These are phyloP conservation scores for Ariolimax columbianus DNA, from an alignment of 2,888 invertebrate genomes.

Conservation along the genomic window DNA sequence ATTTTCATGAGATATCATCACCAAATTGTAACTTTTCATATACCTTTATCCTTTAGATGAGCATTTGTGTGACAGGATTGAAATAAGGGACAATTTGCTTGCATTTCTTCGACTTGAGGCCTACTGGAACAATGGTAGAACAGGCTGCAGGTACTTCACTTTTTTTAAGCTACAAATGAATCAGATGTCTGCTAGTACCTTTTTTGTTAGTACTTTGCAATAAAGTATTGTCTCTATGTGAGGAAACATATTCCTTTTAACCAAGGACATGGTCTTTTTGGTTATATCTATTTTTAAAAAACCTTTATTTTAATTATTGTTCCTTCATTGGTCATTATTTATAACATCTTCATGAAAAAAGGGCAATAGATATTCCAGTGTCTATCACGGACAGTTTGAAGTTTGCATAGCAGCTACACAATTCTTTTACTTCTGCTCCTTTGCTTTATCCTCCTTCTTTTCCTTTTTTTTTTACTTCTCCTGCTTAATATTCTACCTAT, in stretches of 20 bases:
- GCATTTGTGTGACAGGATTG: not conserved
- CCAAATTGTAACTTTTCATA: not conserved
- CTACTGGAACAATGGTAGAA: not conserved
- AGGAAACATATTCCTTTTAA: no score
- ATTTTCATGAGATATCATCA: not conserved
- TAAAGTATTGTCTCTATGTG: no score
- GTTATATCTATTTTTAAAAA: no score
- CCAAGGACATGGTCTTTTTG: no score
- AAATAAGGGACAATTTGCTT: constrained; percentile 15
- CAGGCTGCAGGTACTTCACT: constrained; percentile 10
- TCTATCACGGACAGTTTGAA: no score
- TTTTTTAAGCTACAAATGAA: no score
- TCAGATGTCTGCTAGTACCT: no score
- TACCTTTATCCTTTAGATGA: constrained; percentile 7
- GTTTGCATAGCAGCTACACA: not conserved
- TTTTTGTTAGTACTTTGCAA: no score
- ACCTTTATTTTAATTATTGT: no score
- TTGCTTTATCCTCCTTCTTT: not conserved
- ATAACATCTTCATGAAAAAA: no score
- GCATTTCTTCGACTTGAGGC: constrained; percentile 2
- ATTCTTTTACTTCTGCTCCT: not conserved
- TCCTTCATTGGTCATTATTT: no score
- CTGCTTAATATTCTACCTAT: not conserved
- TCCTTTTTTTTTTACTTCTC: not conserved
- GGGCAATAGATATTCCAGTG: no score